Conservation (phyloP, 2,888 invertebrate species). For the Rhogogaster chlorosoma region DNA sequence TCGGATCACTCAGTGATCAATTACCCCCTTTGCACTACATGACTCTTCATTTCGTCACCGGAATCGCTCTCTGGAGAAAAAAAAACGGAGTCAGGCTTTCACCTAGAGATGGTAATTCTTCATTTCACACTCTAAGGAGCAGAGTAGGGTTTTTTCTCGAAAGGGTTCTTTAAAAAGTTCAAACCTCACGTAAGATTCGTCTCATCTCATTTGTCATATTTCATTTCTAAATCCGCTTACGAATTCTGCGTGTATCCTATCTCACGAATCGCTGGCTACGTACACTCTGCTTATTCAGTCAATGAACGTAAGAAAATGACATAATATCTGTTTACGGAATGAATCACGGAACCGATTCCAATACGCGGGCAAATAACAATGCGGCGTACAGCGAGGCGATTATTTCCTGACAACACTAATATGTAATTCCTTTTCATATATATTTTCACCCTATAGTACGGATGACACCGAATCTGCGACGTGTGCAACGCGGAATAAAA, state of each 20-base stretch:
- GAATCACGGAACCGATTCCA: not conserved
- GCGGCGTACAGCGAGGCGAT: not conserved
- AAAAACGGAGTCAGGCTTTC: not conserved
- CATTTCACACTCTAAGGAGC: not conserved
- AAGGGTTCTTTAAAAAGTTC: not conserved
- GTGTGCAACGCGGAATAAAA: conserved; percentile 39
- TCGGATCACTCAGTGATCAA: conserved; percentile 19
- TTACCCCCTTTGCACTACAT: conserved; percentile 13
- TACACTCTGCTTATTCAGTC: not conserved
- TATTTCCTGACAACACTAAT: conserved; percentile 8
- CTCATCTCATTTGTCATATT: not conserved
- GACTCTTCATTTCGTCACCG: not conserved
- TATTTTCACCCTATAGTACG: not conserved
- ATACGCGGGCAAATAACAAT: not conserved
- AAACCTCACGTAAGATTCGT: not conserved
- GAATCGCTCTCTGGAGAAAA: not conserved
- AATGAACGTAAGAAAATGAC: not conserved
- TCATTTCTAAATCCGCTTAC: not conserved
- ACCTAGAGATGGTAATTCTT: not conserved
- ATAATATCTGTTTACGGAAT: not conserved
- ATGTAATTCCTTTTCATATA: conserved; percentile 1
- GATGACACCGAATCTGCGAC: conserved; percentile 38
- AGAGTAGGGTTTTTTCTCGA: not conserved
- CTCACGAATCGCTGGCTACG: not conserved
- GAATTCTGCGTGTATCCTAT: not conserved